A percentile compares a stretch with the other conserved stretches of the same genome.
Conservation (phyloP, 2,888 invertebrate species). For the Leptothorax acervorum region DNA sequence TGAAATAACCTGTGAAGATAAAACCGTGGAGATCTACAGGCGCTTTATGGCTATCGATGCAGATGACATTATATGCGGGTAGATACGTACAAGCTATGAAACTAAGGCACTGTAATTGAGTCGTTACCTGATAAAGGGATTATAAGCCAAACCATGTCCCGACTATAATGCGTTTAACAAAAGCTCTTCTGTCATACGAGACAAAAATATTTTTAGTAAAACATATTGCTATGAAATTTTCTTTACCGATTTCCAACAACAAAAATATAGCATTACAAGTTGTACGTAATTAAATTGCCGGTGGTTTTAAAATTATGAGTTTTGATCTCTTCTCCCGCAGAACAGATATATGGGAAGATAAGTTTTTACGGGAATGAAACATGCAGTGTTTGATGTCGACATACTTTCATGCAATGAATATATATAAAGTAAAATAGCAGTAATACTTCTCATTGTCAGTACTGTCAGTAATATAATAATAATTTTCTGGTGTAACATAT, state of each 20-base stretch:
- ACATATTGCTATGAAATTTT: neutral
- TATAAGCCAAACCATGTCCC: neutral
- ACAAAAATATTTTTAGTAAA: neutral
- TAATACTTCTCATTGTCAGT: no score
- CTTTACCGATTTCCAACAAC: neutral
- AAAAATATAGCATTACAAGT: neutral
- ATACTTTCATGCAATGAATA: neutral
- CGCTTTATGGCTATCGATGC: neutral
- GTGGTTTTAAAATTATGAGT: neutral
- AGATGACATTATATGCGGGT: neutral
- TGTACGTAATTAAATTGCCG: neutral
- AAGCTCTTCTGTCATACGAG: neutral
- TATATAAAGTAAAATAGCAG: neutral
- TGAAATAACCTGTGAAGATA: constrained; percentile 23
- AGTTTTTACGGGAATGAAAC: neutral
- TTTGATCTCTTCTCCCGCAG: neutral
- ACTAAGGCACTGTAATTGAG: constrained; percentile 14
- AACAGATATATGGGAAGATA: neutral
- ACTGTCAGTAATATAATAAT: neutral
- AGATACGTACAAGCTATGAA: constrained; percentile 11
- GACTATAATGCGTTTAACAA: neutral
- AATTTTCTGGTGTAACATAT: neutral
- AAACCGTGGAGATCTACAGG: neutral
- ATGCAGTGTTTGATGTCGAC: neutral
- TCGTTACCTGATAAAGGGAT: neutral